Percentiles rank a stretch among this genome's conserved stretches.
Evolutionary conservation across 1,140 invertebrate genomes (phyloP).

Genomic region (Calliopsis andreniformis): DNA sequence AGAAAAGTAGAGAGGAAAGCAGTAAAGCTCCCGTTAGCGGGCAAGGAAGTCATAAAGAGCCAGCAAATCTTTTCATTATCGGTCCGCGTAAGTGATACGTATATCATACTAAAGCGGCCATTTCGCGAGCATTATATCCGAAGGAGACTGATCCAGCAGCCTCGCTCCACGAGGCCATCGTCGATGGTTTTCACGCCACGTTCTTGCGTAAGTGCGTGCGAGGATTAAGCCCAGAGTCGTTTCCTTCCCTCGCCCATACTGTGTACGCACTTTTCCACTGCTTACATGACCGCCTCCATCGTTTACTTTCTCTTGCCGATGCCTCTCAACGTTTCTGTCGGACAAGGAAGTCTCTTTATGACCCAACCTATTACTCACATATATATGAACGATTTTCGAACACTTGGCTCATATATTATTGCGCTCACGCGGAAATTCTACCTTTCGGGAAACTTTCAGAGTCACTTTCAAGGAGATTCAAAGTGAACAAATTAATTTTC

Average conservation of each 20-base stretch:
- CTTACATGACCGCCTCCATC: background rate
- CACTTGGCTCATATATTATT: no score
- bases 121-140: slow-evolving; percentile 77
- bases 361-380: slow-evolving; percentile 14
- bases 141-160: slow-evolving; percentile 58
- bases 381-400: background rate
- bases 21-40: slow-evolving; percentile 70
- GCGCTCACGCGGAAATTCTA: no score
- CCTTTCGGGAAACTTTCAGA: no score
- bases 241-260: slow-evolving; percentile 28
- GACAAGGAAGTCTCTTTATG: slow-evolving; percentile 47
- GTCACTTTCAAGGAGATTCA: no score
- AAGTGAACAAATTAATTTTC: no score
- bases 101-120: slow-evolving; percentile 80
- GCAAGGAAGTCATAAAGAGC: slow-evolving; percentile 78
- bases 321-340: slow-evolving; percentile 27
- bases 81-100: slow-evolving; percentile 79
- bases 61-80: slow-evolving; percentile 82
- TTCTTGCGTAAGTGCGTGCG: slow-evolving; percentile 59
- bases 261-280: background rate
- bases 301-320: background rate
- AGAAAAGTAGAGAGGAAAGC: slow-evolving; percentile 44
- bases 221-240: slow-evolving; percentile 55
- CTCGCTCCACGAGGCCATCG: slow-evolving; percentile 29
- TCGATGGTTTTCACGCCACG: slow-evolving; percentile 50